Evolutionary conservation across 2,113 vertebrate species (phyloP), one percentile per base, ranked within the genome.

Genomic region (Tachycineta bicolor): DNA sequence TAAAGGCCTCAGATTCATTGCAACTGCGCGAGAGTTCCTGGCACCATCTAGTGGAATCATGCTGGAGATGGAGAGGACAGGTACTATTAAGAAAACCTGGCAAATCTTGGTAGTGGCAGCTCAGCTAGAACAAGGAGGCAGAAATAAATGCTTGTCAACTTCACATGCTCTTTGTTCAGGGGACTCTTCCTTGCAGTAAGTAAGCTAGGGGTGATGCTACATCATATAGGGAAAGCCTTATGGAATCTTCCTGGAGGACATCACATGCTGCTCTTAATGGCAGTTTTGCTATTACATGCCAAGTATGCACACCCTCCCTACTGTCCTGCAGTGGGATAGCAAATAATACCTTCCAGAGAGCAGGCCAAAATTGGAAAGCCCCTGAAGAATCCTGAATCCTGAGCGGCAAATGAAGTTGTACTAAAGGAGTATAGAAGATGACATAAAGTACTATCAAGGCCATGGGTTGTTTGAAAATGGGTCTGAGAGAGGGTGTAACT

Each of bases 11-110:
- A 52, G 25, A 53, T 25, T 87, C 69, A 7, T 8, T 62, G 65
- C 83, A 90, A 89, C 69, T 89, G 95, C 96, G 91, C 25, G 5
- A 97, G 92, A 94, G 79, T 97, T 94, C 96, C 63, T 96, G 95
- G 97, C 95, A 96, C 97, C 97, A 97, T 90, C 97, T 97, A 97
- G 97, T 96, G 97, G 62, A 77, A 60, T 31, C 29, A 19, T 9
- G 58, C 28, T 69, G 59, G 55, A 73, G 64, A 85, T 23, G 47
- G 47, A 68, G 63, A 90, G 52, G 67, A 68, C 50, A 82, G 26
- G 67, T 2, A 0, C 23, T 37, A 24, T 39, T 39, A 52, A 68
- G 44, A 37, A 53, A 52, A 37, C 39, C 4, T 58, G 50, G 44
- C 69, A 34, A 60, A 47, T 69, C 63, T 84, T 37, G 28, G 52